Percentiles rank a stretch among this genome's conserved stretches.
phyloP scores from a whole-genome alignment of 2,113 vertebrate genomes.

The Redunca redunca region DNA sequence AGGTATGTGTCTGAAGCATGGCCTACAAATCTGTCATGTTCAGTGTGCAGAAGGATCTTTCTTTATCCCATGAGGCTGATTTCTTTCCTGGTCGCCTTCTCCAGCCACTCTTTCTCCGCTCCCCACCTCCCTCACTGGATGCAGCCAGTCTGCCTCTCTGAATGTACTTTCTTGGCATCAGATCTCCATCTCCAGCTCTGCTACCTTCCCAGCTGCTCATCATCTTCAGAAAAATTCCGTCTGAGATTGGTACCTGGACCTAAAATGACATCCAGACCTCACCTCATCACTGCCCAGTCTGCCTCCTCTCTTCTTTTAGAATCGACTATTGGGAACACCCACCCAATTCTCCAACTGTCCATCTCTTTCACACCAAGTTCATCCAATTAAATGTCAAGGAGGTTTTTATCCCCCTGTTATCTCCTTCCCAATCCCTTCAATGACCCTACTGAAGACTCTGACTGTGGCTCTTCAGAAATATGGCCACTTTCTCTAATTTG shows the following conservation, averaged over 20 bases:
- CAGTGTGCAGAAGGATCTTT: conserved; percentile 59
- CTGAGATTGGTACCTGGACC: neutral
- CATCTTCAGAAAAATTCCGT: neutral
- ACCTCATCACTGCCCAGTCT: neutral
- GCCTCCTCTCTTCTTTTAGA: neutral
- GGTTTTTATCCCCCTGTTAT: neutral
- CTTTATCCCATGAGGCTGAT: conserved; percentile 52
- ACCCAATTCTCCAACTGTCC: rapidly evolving
- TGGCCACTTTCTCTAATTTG: neutral
- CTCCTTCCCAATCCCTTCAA: neutral
- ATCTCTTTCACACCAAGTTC: neutral
- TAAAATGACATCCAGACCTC: neutral
- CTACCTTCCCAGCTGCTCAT: neutral
- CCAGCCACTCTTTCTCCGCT: neutral
- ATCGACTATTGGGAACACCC: neutral
- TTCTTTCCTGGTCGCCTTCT: conserved; percentile 41
- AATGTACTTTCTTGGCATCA: neutral
- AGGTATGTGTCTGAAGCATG: conserved; percentile 69
- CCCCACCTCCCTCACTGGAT: neutral
- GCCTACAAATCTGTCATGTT: conserved; percentile 71
- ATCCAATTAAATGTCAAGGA: neutral
- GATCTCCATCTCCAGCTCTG: neutral
- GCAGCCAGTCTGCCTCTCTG: neutral
- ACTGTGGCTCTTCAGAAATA: neutral
- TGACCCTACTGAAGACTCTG: neutral